Percentiles rank a stretch among this genome's conserved stretches.
Evolutionary conservation across 1,140 invertebrate species (phyloP).

Genomic region (Zaprionus lachaisei): DNA sequence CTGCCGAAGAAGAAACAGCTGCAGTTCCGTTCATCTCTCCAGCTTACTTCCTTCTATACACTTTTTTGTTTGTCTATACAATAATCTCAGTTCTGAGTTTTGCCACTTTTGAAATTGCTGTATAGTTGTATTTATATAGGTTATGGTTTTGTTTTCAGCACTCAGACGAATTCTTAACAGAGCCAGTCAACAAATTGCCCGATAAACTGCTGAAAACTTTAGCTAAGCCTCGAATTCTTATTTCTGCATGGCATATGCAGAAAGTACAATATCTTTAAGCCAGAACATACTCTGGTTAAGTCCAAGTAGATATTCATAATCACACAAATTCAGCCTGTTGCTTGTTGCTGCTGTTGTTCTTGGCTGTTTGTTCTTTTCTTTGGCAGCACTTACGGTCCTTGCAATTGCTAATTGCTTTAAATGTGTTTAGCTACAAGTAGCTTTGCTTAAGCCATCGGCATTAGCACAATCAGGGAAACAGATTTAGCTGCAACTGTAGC

Average conservation of each 20-base stretch:
- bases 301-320: not conserved
- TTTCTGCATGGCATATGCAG: not conserved
- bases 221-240: not conserved
- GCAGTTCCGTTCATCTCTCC: not conserved
- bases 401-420: conserved; percentile 76
- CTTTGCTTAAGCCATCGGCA: conserved; percentile 63
- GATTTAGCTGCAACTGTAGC: not conserved
- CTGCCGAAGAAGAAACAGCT: conserved; percentile 24
- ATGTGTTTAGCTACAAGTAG: conserved; percentile 77
- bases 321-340: not conserved
- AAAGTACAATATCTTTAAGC: not conserved
- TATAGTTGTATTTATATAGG: conserved; percentile 12
- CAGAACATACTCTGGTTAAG: not conserved
- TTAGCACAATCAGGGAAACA: conserved; percentile 38
- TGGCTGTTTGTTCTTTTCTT: conserved; percentile 26
- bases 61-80: conserved; percentile 10
- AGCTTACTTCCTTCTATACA: not conserved
- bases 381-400: conserved; percentile 34
- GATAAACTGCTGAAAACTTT: conserved; percentile 9
- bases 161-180: not conserved
- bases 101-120: conserved; percentile 15
- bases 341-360: conserved; percentile 1
- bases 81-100: conserved; percentile 12
- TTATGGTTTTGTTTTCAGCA: not conserved
- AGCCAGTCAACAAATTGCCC: conserved; percentile 3